Conservation (phyloP, 2,888 invertebrate genomes). For the Corbicula japonica region DNA sequence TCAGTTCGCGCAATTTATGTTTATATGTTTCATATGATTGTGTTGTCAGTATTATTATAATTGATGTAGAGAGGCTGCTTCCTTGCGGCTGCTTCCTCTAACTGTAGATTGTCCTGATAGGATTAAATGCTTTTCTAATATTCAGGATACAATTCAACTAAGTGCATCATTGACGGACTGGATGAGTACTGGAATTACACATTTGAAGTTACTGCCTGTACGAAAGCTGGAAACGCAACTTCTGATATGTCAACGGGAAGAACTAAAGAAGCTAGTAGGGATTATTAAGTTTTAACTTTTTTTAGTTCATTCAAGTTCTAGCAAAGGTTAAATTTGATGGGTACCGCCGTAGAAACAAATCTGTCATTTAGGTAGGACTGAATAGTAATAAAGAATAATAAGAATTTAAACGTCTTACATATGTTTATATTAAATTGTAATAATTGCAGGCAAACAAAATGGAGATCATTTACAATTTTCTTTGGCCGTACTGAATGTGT, state of each 20-base stretch:
- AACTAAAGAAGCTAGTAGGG: slow-evolving; percentile 2
- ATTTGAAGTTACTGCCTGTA: slow-evolving; percentile 12
- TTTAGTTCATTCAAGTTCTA: background rate
- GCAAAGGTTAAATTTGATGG: background rate
- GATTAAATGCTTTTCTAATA: background rate
- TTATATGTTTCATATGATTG: background rate
- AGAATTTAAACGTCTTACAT: no score
- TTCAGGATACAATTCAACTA: slow-evolving; percentile 1
- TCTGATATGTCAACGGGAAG: background rate
- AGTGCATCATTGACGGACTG: background rate
- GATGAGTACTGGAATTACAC: slow-evolving; percentile 25
- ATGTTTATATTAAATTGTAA: background rate
- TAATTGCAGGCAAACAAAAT: background rate
- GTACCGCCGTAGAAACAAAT: background rate
- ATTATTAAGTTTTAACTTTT: background rate
- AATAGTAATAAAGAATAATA: background rate
- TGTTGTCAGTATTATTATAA: background rate
- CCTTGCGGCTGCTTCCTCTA: no score
- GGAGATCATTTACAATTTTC: background rate
- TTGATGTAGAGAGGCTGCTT: background rate
- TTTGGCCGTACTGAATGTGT: background rate
- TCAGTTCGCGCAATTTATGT: background rate
- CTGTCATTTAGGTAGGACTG: background rate
- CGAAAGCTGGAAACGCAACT: background rate
- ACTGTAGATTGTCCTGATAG: no score